Evolutionary conservation across 2,888 invertebrate genomes (phyloP), one percentile per base, ranked within the genome.

Genomic region (Eurytoma californica): DNA sequence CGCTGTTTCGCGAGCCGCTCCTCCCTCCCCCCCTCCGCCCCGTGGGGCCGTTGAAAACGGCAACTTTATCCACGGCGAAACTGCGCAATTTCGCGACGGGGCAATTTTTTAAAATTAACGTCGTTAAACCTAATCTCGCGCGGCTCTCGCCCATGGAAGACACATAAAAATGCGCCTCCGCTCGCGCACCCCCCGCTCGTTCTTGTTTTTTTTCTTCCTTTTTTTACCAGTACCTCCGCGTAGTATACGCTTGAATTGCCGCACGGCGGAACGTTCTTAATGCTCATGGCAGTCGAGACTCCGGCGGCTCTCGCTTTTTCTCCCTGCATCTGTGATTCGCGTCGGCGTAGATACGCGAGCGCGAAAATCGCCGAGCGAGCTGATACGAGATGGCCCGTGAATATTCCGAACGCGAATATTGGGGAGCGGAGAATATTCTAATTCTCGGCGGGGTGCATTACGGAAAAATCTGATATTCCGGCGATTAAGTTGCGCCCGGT

Each of bases 71-170:
- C 83, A 55, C 20, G 73, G 83, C 82, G 84, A 86, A 86, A 83
- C 84, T 83, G 82, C 80, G 83, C 85, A 83, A 86, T 86, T 85
- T 84, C 82, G 84, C 61, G 30, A 72, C 60, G 79, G 55, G 79
- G 78, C 86, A 85, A 85, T 87, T 86, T 88, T 88, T 87, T 86
- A 82, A 87, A 87, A 87, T 87, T 88, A 87, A 86, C 85, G 85
- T 85, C 84, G 85, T 87, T 88, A 86, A 87, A 87, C 85, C 84
- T 87, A 88, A 88, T 88, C 87, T 88, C 83, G 83, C 72, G 80
- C 82, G 83, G 39, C 65, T 7, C 63, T 20, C 16, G n/a, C 9
- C 20, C 66, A 13, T 14, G 39, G 77, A 73, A 66, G 57, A 61
- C 55, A 30, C 68, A 58, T 72, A 77, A 77, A 72, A 77, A 69